Conservation (phyloP, 2,113 vertebrate genomes). For the Takifugu bimaculatus region DNA sequence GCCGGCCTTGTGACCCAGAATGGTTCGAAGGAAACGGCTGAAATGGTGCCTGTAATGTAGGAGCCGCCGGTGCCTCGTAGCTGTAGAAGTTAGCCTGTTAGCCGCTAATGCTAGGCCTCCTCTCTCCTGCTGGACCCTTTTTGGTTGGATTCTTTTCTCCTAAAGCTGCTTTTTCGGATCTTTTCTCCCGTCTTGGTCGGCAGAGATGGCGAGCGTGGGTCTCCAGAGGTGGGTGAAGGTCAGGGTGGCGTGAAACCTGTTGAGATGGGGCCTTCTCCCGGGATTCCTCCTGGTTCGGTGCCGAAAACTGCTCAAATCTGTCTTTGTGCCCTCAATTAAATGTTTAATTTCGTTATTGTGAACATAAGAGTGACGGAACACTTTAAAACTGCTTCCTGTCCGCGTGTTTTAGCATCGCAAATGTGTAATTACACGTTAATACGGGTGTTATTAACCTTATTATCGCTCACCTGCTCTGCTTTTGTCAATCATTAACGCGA, state of each 20-base stretch:
- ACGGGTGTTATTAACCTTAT: too few species aligned
- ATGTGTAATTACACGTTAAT: too few species aligned
- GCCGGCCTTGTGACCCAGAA: constrained; percentile 34
- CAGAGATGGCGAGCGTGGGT: constrained; percentile 57
- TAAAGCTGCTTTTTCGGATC: not conserved
- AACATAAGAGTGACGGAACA: too few species aligned
- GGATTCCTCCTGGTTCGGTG: too few species aligned
- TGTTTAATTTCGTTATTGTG: too few species aligned
- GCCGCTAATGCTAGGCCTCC: constrained; percentile 48
- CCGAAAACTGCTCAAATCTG: too few species aligned
- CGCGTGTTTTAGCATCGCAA: too few species aligned
- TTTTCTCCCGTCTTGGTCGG: not conserved
- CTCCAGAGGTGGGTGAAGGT: constrained; percentile 68
- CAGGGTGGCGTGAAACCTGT: not conserved
- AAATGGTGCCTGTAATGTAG: constrained; percentile 49
- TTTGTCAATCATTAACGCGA: too few species aligned
- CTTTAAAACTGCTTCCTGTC: too few species aligned
- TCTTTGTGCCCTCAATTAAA: too few species aligned
- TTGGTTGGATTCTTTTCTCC: constrained; percentile 2
- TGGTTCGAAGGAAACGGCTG: constrained; percentile 64
- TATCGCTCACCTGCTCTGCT: too few species aligned
- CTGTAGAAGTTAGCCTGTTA: constrained; percentile 33
- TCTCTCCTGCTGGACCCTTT: constrained; percentile 16
- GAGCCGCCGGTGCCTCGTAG: constrained; percentile 40
- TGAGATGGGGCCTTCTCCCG: not conserved